Evolutionary conservation across 2,797 vertebrate genomes (phyloP).

Genomic region (Poeciliopsis presidionis): DNA sequence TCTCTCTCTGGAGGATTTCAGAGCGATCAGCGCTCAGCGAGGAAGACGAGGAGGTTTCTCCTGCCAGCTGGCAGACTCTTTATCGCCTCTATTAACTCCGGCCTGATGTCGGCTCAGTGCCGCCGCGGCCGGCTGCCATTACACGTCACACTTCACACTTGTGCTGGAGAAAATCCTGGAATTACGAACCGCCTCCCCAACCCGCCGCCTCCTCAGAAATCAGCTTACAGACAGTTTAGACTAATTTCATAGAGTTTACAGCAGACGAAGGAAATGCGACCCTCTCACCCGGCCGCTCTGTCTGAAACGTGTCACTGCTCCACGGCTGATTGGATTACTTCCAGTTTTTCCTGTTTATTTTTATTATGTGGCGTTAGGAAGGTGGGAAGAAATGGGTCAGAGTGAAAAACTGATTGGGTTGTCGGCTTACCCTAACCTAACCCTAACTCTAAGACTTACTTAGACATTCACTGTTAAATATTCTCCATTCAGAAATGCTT

Average conservation of each 20-base stretch:
- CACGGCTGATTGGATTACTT: not conserved
- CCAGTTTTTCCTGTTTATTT: not conserved
- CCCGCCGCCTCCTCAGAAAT: slow-evolving; percentile 9
- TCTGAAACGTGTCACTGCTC: slow-evolving; percentile 4
- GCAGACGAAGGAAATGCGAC: slow-evolving; percentile 15
- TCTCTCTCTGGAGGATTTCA: slow-evolving; percentile 19
- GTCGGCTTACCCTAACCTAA: too few relatives aligned
- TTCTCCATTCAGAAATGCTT: not conserved
- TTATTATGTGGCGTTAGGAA: not conserved
- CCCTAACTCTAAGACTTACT: not conserved
- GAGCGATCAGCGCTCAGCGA: slow-evolving; percentile 26
- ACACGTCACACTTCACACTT: slow-evolving; percentile 32
- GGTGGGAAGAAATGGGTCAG: slow-evolving; percentile 3
- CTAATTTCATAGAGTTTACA: slow-evolving; percentile 26
- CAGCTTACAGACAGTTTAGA: slow-evolving; percentile 26
- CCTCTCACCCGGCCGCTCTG: not conserved
- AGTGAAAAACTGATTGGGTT: not conserved
- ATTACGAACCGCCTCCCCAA: slow-evolving; percentile 5
- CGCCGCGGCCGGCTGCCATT: slow-evolving; percentile 18
- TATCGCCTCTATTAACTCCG: slow-evolving; percentile 70
- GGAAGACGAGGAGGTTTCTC: slow-evolving; percentile 32
- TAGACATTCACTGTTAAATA: not conserved
- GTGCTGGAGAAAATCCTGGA: slow-evolving; percentile 27
- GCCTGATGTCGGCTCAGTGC: slow-evolving; percentile 14
- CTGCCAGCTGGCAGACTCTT: slow-evolving; percentile 70